Evolutionary conservation across 64 coral and sea anemone species (phyloP).

Genomic region (Pocillopora damicornis): DNA sequence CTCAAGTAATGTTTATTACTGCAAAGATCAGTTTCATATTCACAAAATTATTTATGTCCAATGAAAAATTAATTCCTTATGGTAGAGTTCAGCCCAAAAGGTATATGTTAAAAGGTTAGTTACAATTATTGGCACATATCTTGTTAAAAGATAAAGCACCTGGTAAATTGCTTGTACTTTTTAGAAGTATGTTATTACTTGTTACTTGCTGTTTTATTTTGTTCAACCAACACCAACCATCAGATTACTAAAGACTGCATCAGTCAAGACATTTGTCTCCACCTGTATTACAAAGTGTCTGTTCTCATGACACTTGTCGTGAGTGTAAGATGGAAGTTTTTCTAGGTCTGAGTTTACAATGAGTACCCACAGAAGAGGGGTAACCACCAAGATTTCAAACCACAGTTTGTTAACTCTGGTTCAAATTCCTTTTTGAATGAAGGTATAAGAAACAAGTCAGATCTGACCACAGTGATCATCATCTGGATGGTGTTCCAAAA

Average conservation of each 20-base stretch:
- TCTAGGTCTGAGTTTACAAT: constrained; percentile 48
- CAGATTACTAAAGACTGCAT: constrained; percentile 38
- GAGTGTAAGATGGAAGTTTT: not conserved
- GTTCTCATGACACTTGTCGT: constrained; percentile 18
- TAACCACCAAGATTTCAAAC: constrained; percentile 40
- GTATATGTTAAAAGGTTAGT: too few relatives aligned
- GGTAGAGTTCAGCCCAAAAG: too few relatives aligned
- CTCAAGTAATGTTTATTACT: too few relatives aligned
- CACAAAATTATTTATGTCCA: too few relatives aligned
- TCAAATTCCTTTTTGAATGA: constrained; percentile 25
- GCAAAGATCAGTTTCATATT: too few relatives aligned
- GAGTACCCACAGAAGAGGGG: not conserved
- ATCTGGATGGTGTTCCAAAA: not conserved
- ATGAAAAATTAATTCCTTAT: too few relatives aligned
- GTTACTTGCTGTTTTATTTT: too few relatives aligned
- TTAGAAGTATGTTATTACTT: too few relatives aligned
- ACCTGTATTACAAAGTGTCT: not conserved
- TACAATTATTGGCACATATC: too few relatives aligned
- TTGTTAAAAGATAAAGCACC: too few relatives aligned
- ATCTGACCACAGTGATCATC: constrained; percentile 27
- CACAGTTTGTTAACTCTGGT: constrained; percentile 9
- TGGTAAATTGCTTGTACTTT: too few relatives aligned
- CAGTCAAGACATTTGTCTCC: constrained; percentile 1
- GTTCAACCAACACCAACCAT: not conserved
- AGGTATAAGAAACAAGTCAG: constrained; percentile 12